Conservation (phyloP, 2,797 vertebrate species). For the Pachyuromys duprasi region DNA sequence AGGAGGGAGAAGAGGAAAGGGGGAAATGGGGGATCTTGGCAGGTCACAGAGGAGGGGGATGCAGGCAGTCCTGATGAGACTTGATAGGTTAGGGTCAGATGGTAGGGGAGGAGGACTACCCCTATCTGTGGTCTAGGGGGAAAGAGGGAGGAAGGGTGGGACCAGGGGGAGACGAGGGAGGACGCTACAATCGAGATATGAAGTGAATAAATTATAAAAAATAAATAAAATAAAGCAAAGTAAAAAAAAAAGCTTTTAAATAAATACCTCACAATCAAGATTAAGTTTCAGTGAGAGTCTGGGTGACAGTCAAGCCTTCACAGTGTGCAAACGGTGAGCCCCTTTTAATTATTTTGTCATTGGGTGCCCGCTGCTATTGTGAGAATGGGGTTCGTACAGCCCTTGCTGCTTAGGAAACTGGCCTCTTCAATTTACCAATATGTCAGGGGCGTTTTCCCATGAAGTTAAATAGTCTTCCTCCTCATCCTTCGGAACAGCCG, state of each 20-base stretch:
- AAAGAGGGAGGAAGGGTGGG: too few relatives aligned
- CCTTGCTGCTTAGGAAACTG: background rate
- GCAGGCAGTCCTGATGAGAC: too few relatives aligned
- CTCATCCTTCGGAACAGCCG: slow-evolving; percentile 47
- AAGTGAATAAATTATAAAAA: too few relatives aligned
- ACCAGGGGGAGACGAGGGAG: too few relatives aligned
- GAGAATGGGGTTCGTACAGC: background rate
- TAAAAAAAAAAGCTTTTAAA: background rate
- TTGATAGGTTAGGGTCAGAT: too few relatives aligned
- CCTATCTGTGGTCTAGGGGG: too few relatives aligned
- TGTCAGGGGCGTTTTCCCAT: slow-evolving; percentile 64
- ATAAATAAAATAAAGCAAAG: too few relatives aligned
- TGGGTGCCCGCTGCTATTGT: background rate
- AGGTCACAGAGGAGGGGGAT: too few relatives aligned
- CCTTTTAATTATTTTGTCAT: slow-evolving; percentile 55
- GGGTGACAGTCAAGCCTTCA: background rate
- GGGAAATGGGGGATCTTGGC: too few relatives aligned
- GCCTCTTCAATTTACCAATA: slow-evolving; percentile 39
- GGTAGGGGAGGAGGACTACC: too few relatives aligned
- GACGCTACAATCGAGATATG: too few relatives aligned
- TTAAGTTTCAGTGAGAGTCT: background rate
- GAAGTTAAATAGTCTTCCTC: slow-evolving; percentile 65
- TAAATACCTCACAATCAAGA: background rate
- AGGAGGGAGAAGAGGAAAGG: too few relatives aligned
- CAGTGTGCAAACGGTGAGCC: background rate